Evolutionary conservation across 2,113 vertebrate species (phyloP), one percentile per base, ranked within the genome.

Genomic region (Hippocampus barbouri): DNA sequence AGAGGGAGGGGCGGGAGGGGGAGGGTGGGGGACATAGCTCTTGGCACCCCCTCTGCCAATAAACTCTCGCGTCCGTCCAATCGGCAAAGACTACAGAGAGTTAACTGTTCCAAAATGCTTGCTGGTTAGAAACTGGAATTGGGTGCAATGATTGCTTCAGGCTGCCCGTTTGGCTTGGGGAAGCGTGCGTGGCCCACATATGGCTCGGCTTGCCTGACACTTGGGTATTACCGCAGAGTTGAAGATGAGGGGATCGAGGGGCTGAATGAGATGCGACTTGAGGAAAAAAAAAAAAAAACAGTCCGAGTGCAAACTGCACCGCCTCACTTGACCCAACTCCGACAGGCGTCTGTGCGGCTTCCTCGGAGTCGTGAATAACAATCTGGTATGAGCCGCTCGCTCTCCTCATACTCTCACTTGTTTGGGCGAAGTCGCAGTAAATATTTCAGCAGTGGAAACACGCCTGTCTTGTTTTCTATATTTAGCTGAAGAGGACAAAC

Each of bases 121-220:
- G 76, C 87, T 88, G 85, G 88, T 86, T 89, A 89, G 90, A 90
- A 91, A 91, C 70, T 87, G 71, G 87, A 91, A 87, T 85, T 86
- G 86, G 89, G 88, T 87, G 88, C 86, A 89, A 85, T 89, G 88
- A 91, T 89, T 90, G 79, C 87, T 91, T 89, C 90, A 91, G 89
- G 89, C 88, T 89, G 90, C 81, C 86, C 59, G 84, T 88, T 89
- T 88, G 83, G 79, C 83, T 84, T 82, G 85, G 18, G 87, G 79
- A 83, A 80, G 86, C 80, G 85, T 88, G 88, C 81, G 72, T 76
- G 79, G 86, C 84, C 85, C 87, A 84, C 90, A 90, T 86, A 87
- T 89, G 89, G 90, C 76, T 68, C 40, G 34, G 79, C 79, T 71
- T 75, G 76, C 73, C 78, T 73, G 66, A 83, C 87, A 80, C 84